Base-by-base conservation (phyloP, 2,888 invertebrate species). In the Sphecodes monilicornis region DNA sequence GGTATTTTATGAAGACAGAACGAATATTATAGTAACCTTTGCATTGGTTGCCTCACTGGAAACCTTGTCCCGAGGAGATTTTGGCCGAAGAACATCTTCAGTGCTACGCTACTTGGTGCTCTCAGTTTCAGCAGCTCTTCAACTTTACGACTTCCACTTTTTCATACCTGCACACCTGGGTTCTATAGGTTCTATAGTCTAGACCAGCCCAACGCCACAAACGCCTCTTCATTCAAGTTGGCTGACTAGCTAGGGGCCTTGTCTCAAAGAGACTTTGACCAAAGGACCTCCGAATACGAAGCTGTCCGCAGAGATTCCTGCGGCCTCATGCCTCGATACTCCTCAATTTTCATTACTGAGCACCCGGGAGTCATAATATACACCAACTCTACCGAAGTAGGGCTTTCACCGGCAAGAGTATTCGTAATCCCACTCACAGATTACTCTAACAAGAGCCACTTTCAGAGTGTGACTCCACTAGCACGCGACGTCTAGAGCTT, bases 261-360 rank as follows among this genome's bases (percentile, higher is more conserved):
- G 66, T 66, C 36, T 3, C 10, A 36, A 36, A 36, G 57, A 57
- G 57, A 66, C 22, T 66, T 66, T 66, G 36, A 66, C 66, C 66
- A 57, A 57, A 57, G 57, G 57, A 57, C 57, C 26, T 26, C 57
- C 57, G 26, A 26, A 16, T 57, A 26, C 57, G 26, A 57, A 57
- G 57, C 57, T 26, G 57, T 13, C 57, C 16, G 57, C 57, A 57
- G 57, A 26, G 57, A 57, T 57, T 57, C 57, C 57, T 29, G 57
- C 26, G 57, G 57, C 57, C 57, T 57, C 26, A 26, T 26, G 26
- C 57, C 57, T 57, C 57, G 0, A 57, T 57, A 16, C 57, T 26
- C 26, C 57, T 57, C 57, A 57, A 57, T 57, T 57, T 57, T 57
- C 57, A 57, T 57, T 57, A 57, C 57, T 2, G 57, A 57, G 16